These are phyloP conservation scores for Nothobranchius furzeri DNA, from an alignment of 2,113 vertebrate species.

Conservation along the genomic window DNA sequence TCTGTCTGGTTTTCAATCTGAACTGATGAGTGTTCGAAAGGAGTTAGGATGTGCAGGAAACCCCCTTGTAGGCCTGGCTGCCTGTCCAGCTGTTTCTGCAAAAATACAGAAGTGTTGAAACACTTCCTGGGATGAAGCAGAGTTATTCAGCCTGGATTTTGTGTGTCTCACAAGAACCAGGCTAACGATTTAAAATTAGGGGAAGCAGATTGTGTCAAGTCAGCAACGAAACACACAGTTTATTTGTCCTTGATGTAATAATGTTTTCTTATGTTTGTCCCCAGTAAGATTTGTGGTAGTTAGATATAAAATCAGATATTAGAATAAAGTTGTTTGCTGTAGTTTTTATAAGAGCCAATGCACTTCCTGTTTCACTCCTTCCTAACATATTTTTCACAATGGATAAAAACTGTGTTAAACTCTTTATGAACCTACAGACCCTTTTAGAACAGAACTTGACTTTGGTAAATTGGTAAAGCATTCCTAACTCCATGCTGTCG, in stretches of 20 bases:
- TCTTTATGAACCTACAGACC: too few relatives aligned
- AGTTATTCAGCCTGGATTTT: constrained; percentile 7
- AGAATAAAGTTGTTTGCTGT: constrained; percentile 25
- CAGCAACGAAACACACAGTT: background rate
- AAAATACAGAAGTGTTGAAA: constrained; percentile 60
- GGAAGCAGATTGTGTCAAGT: background rate
- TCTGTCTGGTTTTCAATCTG: constrained; percentile 54
- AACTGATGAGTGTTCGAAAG: constrained; percentile 25
- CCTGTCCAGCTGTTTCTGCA: constrained; percentile 56
- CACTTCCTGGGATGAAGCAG: constrained; percentile 52
- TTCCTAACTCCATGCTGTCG: too few relatives aligned
- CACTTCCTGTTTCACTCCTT: constrained; percentile 60
- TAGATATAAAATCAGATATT: too few relatives aligned
- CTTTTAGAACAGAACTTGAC: too few relatives aligned
- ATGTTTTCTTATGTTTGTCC: too few relatives aligned
- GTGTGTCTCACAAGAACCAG: background rate
- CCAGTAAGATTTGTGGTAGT: too few relatives aligned
- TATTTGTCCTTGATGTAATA: background rate
- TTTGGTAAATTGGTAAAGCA: too few relatives aligned
- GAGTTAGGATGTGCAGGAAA: constrained; percentile 48
- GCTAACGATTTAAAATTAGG: background rate
- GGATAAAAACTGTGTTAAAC: too few relatives aligned
- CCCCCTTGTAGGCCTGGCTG: constrained; percentile 37
- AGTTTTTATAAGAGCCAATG: constrained; percentile 26
- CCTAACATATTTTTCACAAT: too few relatives aligned